Evolutionary conservation across 2,797 vertebrate genomes (phyloP), one percentile per base, ranked within the genome.

Genomic region (Phoebastria nigripes): DNA sequence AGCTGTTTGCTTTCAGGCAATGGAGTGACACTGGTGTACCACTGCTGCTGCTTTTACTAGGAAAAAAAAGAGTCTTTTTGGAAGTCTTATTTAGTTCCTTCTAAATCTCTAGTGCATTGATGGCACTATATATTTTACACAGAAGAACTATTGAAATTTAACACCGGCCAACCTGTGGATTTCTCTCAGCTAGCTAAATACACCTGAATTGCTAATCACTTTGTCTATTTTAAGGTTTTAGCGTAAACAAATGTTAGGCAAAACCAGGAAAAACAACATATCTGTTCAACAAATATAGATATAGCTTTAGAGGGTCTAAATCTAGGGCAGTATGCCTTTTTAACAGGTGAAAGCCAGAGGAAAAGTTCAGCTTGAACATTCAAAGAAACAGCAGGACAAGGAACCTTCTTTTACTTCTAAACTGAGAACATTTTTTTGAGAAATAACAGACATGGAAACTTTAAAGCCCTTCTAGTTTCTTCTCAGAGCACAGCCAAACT

Each of bases 361-460:
- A 90, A 82, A 76, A 11, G 8, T 79, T 91, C 89, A 71, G 42
- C 52, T 82, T 61, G 33, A 91, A 51, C 76, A 63, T 65, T 93
- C 74, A 93, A 85, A 95, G 84, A 59, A 92, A 76, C 90, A 88
- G 93, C 42, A 74, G 82, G 86, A 73, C 33, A 84, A 67, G 29
- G 21, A 93, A 76, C 42, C 55, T 84, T 63, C 59, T 94, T 94
- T 82, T 52, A 91, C 71, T 91, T 95, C 81, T 92, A 77, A 92
- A 63, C 41, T 11, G 24, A 90, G n/a, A 21, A 31, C 5, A 3
- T 47, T 82, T 87, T 87, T 82, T 55, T 66, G 12, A 82, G 41
- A 74, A 90, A 73, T 72, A 74, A 65, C 59, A 95, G 78, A 37
- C n/a, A 52, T 1, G 10, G 58, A 79, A 94, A 72, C 47, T 91